These are phyloP conservation scores for Yasuhikotakia modesta DNA, from an alignment of 2,797 vertebrate genomes.

Conservation along the genomic window DNA sequence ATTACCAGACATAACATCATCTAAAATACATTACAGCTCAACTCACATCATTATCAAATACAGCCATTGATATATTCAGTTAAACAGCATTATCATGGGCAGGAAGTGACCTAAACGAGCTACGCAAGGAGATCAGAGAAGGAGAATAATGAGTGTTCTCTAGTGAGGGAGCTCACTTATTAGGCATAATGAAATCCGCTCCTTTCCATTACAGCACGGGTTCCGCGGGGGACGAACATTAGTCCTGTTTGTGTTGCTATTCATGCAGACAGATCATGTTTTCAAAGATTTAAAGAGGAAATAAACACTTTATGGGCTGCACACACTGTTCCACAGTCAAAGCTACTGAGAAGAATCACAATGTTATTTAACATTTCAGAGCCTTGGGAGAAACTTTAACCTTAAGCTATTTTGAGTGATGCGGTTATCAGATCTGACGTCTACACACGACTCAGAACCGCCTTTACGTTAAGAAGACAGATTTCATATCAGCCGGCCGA, in stretches of 20 bases:
- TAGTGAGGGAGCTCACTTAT: slow-evolving; percentile 57
- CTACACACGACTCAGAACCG: neutral
- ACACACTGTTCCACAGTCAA: neutral
- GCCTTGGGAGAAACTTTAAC: neutral
- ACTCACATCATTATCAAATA: neutral
- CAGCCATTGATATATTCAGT: neutral
- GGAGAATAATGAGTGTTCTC: slow-evolving; percentile 62
- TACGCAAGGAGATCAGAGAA: slow-evolving; percentile 35
- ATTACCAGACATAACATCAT: slow-evolving; percentile 15
- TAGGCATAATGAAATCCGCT: slow-evolving; percentile 68
- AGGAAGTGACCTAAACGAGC: slow-evolving; percentile 11
- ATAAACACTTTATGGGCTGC: slow-evolving; percentile 7
- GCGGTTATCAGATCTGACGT: slow-evolving; percentile 19
- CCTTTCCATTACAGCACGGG: slow-evolving; percentile 65
- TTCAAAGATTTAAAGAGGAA: slow-evolving; percentile 3
- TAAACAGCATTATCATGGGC: neutral
- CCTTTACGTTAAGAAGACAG: neutral
- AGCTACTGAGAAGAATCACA: neutral
- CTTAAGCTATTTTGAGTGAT: neutral
- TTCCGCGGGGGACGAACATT: neutral
- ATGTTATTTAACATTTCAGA: slow-evolving; percentile 2
- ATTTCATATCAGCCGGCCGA: slow-evolving; percentile 24
- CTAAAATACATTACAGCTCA: slow-evolving; percentile 8
- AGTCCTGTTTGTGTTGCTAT: slow-evolving; percentile 27
- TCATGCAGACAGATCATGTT: neutral